Percentiles rank a stretch among this genome's conserved stretches.
These are phyloP conservation scores for Machaerirhynchus nigripectus DNA, from an alignment of 2,113 vertebrate species.

Conservation along the genomic window DNA sequence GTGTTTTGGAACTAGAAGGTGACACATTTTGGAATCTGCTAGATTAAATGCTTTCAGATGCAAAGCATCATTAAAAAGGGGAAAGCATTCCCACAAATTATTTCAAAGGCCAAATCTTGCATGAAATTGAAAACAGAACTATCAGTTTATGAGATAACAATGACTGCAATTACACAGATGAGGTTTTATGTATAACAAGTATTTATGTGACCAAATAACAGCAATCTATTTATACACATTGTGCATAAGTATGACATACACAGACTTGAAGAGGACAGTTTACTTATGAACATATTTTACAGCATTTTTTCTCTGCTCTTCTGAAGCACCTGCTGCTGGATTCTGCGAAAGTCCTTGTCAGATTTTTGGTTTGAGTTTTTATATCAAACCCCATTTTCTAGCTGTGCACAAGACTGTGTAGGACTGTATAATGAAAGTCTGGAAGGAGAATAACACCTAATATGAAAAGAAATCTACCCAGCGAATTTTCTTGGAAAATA, in stretches of 20 bases:
- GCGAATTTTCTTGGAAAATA: not conserved
- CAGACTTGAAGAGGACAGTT: not conserved
- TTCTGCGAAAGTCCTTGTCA: not conserved
- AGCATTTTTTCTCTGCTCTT: not conserved
- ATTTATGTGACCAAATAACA: not conserved
- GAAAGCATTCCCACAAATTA: not conserved
- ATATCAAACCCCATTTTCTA: not conserved
- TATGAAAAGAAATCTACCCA: not conserved
- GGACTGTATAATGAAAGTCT: not conserved
- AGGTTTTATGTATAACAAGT: not conserved
- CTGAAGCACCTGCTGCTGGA: not conserved
- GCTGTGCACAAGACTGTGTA: not conserved
- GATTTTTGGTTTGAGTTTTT: not conserved
- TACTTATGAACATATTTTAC: not conserved
- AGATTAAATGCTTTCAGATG: not conserved
- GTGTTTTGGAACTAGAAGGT: not conserved
- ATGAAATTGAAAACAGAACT: not conserved
- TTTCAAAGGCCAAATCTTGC: not conserved
- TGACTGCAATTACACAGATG: not conserved
- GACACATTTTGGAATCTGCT: not conserved
- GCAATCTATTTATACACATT: not conserved
- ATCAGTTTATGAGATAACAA: not conserved
- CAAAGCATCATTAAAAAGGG: not conserved
- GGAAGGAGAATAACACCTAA: not conserved
- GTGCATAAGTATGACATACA: not conserved